phyloP scores from a whole-genome alignment of 2,113 vertebrate genomes.

The Zingel zingel region DNA sequence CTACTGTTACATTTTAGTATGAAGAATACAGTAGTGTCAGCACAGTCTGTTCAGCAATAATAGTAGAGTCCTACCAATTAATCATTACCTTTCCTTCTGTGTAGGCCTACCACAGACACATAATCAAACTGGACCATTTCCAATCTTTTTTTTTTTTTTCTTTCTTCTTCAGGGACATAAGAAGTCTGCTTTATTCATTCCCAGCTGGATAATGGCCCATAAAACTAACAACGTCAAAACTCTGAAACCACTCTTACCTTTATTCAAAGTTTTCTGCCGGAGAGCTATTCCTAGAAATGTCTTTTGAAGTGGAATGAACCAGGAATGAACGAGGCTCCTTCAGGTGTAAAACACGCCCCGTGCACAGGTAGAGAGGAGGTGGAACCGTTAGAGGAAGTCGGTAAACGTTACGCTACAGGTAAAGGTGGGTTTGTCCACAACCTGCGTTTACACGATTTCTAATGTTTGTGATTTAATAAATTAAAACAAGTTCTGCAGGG shows the following conservation, averaged over 20 bases:
- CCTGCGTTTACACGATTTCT: not conserved
- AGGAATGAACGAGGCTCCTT: slow-evolving; percentile 5
- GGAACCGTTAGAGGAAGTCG: not conserved
- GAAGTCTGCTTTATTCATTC: not conserved
- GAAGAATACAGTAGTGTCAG: not conserved
- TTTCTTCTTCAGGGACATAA: not conserved
- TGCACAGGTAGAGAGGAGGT: slow-evolving; percentile 33
- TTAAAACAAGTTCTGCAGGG: not conserved
- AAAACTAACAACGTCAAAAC: not conserved
- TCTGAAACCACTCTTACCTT: slow-evolving; percentile 50
- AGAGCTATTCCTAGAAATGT: slow-evolving; percentile 25
- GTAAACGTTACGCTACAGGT: no score
- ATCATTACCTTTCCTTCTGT: not conserved
- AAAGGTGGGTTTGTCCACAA: not conserved
- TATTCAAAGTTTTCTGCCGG: not conserved
- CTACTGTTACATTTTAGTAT: not conserved
- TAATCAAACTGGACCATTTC: not conserved
- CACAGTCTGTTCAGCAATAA: not conserved
- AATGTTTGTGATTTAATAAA: not conserved
- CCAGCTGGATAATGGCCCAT: not conserved
- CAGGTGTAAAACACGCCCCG: slow-evolving; percentile 55
- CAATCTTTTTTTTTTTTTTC: not conserved
- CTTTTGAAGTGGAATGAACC: slow-evolving; percentile 14
- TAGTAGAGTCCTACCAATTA: not conserved
- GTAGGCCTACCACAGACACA: not conserved